Percentiles rank a stretch among this genome's conserved stretches.
Conservation (phyloP, 2,113 vertebrate species). For the Phoxinus phoxinus region DNA sequence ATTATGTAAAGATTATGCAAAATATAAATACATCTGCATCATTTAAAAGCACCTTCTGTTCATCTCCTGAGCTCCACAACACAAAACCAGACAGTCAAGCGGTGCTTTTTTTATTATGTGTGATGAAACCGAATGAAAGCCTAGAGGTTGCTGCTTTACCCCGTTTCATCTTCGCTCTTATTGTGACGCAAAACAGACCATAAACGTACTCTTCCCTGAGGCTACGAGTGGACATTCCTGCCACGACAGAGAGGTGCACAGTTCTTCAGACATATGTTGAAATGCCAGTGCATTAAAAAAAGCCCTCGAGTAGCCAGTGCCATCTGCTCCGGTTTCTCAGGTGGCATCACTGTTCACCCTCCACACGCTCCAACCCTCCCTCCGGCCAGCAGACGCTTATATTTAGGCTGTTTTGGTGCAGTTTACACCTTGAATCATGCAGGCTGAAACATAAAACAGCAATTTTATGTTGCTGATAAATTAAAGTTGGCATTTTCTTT, state of each 20-base stretch:
- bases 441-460: not conserved
- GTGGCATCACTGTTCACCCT: conserved; percentile 43
- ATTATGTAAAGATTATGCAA: too few species aligned
- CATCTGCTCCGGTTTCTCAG: conserved; percentile 68
- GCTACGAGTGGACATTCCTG: conserved; percentile 18
- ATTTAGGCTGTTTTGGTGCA: not conserved
- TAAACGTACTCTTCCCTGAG: not conserved
- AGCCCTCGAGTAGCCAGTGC: conserved; percentile 52
- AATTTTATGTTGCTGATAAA: not conserved
- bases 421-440: not conserved
- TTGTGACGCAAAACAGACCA: not conserved
- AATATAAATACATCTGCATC: not conserved
- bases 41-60: not conserved
- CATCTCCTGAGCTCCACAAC: not conserved
- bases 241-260: conserved; percentile 3
- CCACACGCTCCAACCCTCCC: not conserved
- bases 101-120: not conserved
- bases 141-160: not conserved
- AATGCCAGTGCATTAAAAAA: conserved; percentile 27
- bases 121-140: not conserved
- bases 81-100: not conserved
- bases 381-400: not conserved
- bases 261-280: conserved; percentile 47
- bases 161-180: not conserved
- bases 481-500: too few species aligned